A percentile compares a stretch with the other conserved stretches of the same genome.
phyloP scores from a whole-genome alignment of 1,140 invertebrate species.

The Pissodes strobi region DNA sequence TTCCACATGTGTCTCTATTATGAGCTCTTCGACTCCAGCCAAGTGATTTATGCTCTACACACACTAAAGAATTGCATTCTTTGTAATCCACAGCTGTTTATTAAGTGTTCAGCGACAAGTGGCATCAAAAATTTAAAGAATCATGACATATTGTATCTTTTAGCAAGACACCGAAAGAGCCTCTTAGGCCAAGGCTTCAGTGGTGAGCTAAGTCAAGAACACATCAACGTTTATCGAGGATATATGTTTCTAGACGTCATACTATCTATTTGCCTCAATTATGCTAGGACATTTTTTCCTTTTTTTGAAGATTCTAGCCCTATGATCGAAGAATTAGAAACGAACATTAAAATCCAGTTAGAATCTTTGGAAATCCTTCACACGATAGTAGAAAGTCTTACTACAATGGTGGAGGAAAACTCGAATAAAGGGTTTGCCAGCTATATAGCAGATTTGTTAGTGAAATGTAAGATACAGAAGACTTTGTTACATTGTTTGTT shows the following conservation, averaged over 20 bases:
- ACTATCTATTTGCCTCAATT: slow-evolving; percentile 79
- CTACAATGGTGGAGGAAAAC: slow-evolving; percentile 81
- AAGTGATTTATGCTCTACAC: slow-evolving; percentile 78
- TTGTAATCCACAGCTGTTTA: slow-evolving; percentile 73
- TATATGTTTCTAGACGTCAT: slow-evolving; percentile 85
- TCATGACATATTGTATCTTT: slow-evolving; percentile 64
- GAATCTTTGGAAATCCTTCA: slow-evolving; percentile 79
- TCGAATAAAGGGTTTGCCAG: slow-evolving; percentile 75
- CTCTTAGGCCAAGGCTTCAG: slow-evolving; percentile 80
- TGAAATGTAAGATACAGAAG: slow-evolving; percentile 86
- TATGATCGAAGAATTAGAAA: slow-evolving; percentile 73
- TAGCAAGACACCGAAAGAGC: slow-evolving; percentile 80
- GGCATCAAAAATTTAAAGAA: slow-evolving; percentile 56
- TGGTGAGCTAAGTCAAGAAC: slow-evolving; percentile 68
- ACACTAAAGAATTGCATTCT: slow-evolving; percentile 75
- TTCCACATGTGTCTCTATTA: slow-evolving; percentile 83
- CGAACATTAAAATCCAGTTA: slow-evolving; percentile 77
- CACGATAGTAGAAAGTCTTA: slow-evolving; percentile 76
- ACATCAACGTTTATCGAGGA: slow-evolving; percentile 68
- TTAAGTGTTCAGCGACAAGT: slow-evolving; percentile 57
- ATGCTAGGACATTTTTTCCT: slow-evolving; percentile 81
- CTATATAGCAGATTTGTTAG: slow-evolving; percentile 81
- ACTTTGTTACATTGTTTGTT: slow-evolving; percentile 84
- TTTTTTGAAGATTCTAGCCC: slow-evolving; percentile 61
- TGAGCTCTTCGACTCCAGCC: slow-evolving; percentile 77